Evolutionary conservation across 2,113 vertebrate genomes (phyloP).

Genomic region (Lepisosteus oculatus): DNA sequence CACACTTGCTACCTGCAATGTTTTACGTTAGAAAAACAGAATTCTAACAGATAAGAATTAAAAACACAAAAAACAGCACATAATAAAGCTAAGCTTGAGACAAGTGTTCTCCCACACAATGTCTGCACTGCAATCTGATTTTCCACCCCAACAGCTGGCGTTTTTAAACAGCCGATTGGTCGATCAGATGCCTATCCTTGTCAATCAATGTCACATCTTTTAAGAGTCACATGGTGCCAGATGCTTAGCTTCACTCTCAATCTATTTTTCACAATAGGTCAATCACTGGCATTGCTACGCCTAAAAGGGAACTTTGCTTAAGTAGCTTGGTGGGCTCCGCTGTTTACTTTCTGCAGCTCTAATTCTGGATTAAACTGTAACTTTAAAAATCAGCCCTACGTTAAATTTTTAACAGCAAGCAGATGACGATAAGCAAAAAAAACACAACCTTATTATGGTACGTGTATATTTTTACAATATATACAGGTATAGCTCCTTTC

Average conservation of each 20-base stretch:
- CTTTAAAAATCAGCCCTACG: too few species aligned
- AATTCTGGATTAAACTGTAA: too few species aligned
- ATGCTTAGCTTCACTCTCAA: constrained; percentile 1
- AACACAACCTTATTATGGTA: too few species aligned
- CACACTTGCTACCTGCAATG: background rate
- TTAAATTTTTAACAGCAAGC: too few species aligned
- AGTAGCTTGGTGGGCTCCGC: constrained; percentile 11
- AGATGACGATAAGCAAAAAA: too few species aligned
- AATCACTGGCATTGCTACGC: constrained; percentile 27
- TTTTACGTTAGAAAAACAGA: background rate
- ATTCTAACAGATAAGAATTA: background rate
- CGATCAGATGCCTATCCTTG: constrained; percentile 49
- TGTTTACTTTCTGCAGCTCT: too few species aligned
- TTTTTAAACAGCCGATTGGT: constrained; percentile 40
- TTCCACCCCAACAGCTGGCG: constrained; percentile 19
- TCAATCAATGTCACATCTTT: constrained; percentile 52
- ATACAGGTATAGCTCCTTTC: too few species aligned
- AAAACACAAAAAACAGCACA: background rate
- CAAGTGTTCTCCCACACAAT: constrained; percentile 13
- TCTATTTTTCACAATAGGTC: constrained; percentile 40
- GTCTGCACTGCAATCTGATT: constrained; percentile 28
- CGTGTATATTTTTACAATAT: too few species aligned
- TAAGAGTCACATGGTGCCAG: constrained; percentile 22
- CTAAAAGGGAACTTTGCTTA: constrained; percentile 15
- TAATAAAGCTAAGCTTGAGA: constrained; percentile 11